Evolutionary conservation across 2,797 vertebrate genomes (phyloP).

Genomic region (Tokudaia muenninki): DNA sequence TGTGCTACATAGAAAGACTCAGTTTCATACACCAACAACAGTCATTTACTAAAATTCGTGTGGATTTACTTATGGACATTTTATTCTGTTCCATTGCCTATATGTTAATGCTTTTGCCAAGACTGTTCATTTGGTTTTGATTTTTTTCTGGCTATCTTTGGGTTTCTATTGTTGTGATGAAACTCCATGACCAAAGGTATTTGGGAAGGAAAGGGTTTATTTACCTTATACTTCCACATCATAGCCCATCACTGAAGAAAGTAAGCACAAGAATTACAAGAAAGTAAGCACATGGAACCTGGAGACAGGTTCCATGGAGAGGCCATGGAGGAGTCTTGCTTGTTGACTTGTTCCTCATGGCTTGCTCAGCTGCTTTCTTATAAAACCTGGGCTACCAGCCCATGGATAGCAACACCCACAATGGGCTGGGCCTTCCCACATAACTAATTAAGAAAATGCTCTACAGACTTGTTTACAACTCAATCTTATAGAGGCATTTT

Average conservation of each 20-base stretch:
- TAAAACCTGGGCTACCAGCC: background rate
- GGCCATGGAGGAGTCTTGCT: background rate
- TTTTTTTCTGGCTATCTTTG: background rate
- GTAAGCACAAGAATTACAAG: background rate
- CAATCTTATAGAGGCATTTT: background rate
- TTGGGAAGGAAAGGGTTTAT: background rate
- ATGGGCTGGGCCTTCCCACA: background rate
- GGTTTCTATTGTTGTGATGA: background rate
- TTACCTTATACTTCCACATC: background rate
- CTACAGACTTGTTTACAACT: background rate
- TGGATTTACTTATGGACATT: background rate
- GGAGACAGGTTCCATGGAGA: background rate
- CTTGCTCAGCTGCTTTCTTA: background rate
- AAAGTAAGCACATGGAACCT: background rate
- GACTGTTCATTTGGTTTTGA: background rate
- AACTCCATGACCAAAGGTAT: background rate
- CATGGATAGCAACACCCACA: background rate
- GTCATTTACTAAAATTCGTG: background rate
- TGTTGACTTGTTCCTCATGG: background rate
- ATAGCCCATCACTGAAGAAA: background rate
- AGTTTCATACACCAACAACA: background rate
- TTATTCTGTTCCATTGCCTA: background rate
- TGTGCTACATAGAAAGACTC: background rate
- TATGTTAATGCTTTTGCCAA: background rate
- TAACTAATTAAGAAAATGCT: background rate